A percentile compares a stretch with the other conserved stretches of the same genome.
Conservation (phyloP, 2,888 invertebrate genomes). For the Clanis bilineata region DNA sequence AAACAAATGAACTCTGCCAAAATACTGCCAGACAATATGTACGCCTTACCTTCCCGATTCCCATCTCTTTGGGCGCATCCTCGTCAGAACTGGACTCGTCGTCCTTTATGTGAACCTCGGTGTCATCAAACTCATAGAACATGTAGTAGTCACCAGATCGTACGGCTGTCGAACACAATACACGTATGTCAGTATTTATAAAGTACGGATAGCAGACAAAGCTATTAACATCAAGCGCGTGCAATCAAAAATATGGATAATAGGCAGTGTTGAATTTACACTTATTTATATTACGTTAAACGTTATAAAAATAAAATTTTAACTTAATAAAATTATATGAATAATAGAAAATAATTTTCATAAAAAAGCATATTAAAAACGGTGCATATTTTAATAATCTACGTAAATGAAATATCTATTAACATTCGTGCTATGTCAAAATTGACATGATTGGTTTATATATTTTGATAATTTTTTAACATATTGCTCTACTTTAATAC, state of each 20-base stretch:
- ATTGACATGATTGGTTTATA: too few relatives aligned
- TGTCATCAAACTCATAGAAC: conserved; percentile 97
- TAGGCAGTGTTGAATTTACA: not conserved
- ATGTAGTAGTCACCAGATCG: conserved; percentile 99
- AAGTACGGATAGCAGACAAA: not conserved
- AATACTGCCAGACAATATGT: not conserved
- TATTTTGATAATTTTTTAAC: too few relatives aligned
- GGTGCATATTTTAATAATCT: too few relatives aligned
- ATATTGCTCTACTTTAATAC: too few relatives aligned
- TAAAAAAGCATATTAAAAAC: too few relatives aligned
- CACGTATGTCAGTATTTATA: not conserved
- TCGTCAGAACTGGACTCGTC: conserved; percentile 83
- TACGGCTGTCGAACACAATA: conserved; percentile 86
- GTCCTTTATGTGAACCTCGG: conserved; percentile 86
- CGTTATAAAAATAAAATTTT: not conserved
- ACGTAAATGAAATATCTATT: not conserved
- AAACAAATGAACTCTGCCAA: not conserved
- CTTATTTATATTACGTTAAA: not conserved
- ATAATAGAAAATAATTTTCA: not conserved
- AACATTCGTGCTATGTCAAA: not conserved
- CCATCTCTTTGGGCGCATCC: conserved; percentile 77
- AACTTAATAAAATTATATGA: not conserved
- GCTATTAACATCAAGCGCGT: not conserved
- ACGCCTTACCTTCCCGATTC: conserved; percentile 74
- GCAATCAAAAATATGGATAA: not conserved